Evolutionary conservation across 2,797 vertebrate genomes (phyloP).

Genomic region (Labeo calbasu): DNA sequence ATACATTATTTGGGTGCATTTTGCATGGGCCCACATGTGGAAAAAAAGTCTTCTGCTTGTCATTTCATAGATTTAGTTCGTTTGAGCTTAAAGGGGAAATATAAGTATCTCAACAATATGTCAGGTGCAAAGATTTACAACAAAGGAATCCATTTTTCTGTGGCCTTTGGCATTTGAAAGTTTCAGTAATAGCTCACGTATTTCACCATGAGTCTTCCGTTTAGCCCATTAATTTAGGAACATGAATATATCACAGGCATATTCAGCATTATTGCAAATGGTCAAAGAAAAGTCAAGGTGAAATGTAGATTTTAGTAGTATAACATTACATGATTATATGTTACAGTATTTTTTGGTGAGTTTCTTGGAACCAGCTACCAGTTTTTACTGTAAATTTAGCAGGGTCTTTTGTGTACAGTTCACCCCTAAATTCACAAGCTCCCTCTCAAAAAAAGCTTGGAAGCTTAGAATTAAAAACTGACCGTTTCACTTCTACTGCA

Average conservation of each 20-base stretch:
- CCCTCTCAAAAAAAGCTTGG: no score
- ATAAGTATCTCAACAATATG: neutral
- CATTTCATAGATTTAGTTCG: neutral
- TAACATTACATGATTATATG: neutral
- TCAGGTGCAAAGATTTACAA: neutral
- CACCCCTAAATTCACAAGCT: neutral
- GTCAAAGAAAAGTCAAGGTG: neutral
- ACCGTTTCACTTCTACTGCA: neutral
- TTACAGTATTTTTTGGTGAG: neutral
- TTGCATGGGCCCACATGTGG: neutral
- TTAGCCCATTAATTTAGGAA: neutral
- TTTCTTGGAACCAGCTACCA: neutral
- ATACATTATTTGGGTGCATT: neutral
- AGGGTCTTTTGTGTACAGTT: neutral
- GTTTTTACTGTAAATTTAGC: neutral
- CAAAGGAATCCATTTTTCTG: neutral
- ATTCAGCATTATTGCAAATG: neutral
- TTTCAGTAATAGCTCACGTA: neutral
- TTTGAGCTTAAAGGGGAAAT: neutral
- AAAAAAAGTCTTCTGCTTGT: neutral
- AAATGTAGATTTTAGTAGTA: neutral
- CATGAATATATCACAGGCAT: neutral
- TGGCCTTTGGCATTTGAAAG: slow-evolving; percentile 18
- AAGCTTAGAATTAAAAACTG: no score
- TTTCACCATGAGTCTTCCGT: neutral